Conservation (phyloP, 53 echinoderm and acorn worm species). For the Crossaster papposus region DNA sequence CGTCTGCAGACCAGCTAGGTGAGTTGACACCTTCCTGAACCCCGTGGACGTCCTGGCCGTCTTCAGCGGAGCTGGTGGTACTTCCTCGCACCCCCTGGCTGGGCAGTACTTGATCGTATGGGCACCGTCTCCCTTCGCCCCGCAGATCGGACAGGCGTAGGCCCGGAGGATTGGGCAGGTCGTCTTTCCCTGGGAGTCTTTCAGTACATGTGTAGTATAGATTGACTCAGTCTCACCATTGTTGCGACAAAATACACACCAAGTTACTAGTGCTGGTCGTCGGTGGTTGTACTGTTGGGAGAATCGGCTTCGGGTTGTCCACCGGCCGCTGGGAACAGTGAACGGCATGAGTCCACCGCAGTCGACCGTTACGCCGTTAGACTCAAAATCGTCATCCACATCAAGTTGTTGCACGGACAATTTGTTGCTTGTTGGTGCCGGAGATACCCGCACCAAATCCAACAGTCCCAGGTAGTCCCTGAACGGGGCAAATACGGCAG, state of each 20-base stretch:
- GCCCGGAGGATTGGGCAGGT: conserved; percentile 72
- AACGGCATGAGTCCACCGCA: conserved; percentile 10
- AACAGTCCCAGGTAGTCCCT: conserved; percentile 1
- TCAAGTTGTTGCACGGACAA: background rate
- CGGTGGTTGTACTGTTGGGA: background rate
- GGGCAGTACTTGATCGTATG: conserved; percentile 77
- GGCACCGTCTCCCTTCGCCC: conserved; percentile 55
- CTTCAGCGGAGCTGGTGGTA: background rate
- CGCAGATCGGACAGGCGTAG: conserved; percentile 75
- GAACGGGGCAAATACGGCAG: background rate
- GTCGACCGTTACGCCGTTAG: background rate
- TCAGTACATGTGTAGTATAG: conserved; percentile 15
- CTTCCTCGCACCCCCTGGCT: background rate
- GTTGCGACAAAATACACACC: conserved; percentile 46
- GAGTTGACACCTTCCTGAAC: background rate
- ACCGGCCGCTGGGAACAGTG: background rate
- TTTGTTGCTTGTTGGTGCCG: too few relatives aligned
- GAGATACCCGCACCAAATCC: background rate
- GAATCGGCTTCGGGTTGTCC: background rate
- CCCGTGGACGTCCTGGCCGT: conserved; percentile 43
- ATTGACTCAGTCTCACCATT: conserved; percentile 15
- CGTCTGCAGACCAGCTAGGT: too few relatives aligned
- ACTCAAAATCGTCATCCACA: background rate
- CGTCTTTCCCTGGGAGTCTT: background rate
- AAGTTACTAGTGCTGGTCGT: background rate